Evolutionary conservation across 2,113 vertebrate species (phyloP).

Genomic region (Muntiacus reevesi): DNA sequence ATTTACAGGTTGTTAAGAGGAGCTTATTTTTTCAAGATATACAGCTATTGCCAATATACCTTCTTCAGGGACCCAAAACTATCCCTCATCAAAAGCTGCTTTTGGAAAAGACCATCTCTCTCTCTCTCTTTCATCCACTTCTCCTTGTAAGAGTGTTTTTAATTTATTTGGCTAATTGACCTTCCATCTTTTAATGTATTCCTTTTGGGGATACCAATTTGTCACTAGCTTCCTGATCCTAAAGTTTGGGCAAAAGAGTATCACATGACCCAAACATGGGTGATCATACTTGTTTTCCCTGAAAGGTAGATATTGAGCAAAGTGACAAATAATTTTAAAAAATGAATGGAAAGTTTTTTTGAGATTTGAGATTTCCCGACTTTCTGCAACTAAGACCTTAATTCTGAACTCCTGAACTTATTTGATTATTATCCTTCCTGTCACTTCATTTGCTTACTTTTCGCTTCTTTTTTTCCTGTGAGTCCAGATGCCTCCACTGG

Average conservation of each 20-base stretch:
- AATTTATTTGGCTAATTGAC: neutral
- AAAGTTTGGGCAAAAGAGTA: neutral
- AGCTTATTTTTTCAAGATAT: neutral
- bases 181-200: too few species aligned
- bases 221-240: accelerated
- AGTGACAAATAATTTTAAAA: neutral
- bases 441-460: neutral
- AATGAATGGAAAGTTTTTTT: neutral
- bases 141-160: neutral
- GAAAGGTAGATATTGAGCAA: neutral
- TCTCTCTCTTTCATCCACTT: neutral
- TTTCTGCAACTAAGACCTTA: neutral
- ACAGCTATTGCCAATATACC: neutral
- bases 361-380: neutral
- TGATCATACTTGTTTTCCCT: neutral
- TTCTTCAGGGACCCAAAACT: neutral
- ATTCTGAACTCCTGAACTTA: neutral
- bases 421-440: neutral
- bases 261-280: neutral
- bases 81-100: neutral
- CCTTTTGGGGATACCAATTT: neutral
- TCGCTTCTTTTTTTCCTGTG: neutral
- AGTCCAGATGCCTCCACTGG: accelerated
- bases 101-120: neutral
- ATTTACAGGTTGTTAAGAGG: neutral